These are phyloP conservation scores for Heliangelus exortis DNA, from an alignment of 2,797 vertebrate genomes.

Conservation along the genomic window DNA sequence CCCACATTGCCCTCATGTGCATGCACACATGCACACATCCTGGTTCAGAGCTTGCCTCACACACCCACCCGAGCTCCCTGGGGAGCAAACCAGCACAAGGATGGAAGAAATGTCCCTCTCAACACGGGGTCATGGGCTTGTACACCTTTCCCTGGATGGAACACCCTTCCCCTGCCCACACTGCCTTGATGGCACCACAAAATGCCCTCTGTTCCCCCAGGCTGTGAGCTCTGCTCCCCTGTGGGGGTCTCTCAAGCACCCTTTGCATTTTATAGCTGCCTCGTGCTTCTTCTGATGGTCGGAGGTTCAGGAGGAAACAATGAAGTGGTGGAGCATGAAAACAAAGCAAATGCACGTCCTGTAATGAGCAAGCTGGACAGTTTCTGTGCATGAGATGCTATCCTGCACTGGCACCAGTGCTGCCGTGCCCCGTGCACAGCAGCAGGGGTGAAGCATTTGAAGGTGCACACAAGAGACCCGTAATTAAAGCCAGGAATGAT, in stretches of 20 bases:
- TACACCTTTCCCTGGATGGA: not conserved
- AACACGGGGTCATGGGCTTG: rapidly evolving
- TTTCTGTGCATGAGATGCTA: not conserved
- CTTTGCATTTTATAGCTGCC: not conserved
- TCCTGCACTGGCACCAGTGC: rapidly evolving
- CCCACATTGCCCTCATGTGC: not conserved
- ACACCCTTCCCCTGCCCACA: not conserved
- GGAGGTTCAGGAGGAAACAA: not conserved
- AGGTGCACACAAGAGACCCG: rapidly evolving
- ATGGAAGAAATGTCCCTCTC: not conserved
- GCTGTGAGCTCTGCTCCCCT: not conserved
- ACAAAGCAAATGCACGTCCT: not conserved
- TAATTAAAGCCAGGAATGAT: not conserved
- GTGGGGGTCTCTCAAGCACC: rapidly evolving
- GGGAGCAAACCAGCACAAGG: not conserved
- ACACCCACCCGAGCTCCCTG: rapidly evolving
- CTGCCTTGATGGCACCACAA: rapidly evolving
- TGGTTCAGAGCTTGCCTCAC: not conserved
- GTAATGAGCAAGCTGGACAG: rapidly evolving
- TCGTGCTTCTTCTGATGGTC: not conserved
- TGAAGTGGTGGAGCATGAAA: not conserved
- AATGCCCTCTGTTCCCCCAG: not conserved
- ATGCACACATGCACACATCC: rapidly evolving
- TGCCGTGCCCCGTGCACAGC: not conserved
- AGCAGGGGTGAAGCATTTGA: rapidly evolving